A percentile compares a stretch with the other conserved stretches of the same genome.
Evolutionary conservation across 2,888 invertebrate genomes (phyloP).

Genomic region (Cryptosula pallasiana): DNA sequence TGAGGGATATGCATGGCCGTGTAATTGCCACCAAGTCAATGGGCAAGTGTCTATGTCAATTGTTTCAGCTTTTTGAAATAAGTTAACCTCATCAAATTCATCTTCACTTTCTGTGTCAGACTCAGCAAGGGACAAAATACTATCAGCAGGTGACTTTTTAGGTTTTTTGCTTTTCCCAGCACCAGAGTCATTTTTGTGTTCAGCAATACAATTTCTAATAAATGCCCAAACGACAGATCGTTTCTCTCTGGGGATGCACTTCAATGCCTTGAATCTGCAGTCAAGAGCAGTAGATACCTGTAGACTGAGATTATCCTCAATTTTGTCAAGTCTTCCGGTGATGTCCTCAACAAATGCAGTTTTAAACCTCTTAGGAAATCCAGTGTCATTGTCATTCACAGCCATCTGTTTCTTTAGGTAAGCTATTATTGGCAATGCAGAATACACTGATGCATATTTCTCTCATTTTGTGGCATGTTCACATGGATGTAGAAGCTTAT

Average conservation of each 20-base stretch:
- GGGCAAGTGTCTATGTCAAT: background rate
- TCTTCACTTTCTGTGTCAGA: background rate
- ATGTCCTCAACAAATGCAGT: background rate
- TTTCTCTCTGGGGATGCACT: background rate
- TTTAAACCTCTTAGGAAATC: background rate
- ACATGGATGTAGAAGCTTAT: background rate
- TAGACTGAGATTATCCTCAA: background rate
- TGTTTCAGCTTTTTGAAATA: too few species aligned
- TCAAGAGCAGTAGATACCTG: background rate
- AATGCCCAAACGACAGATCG: background rate
- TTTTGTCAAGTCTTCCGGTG: background rate
- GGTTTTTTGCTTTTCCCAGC: background rate
- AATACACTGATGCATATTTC: background rate
- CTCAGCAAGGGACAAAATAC: background rate
- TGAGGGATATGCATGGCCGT: background rate
- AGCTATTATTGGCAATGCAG: background rate
- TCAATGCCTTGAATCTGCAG: background rate
- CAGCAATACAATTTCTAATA: background rate
- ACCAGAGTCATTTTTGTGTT: background rate
- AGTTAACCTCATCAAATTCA: too few species aligned
- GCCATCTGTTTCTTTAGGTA: background rate
- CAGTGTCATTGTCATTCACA: background rate
- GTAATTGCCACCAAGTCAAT: background rate
- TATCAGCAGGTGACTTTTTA: background rate
- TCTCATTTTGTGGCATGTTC: background rate